These are phyloP conservation scores for Epinotia ramella DNA, from an alignment of 2,888 invertebrate species.

Conservation along the genomic window DNA sequence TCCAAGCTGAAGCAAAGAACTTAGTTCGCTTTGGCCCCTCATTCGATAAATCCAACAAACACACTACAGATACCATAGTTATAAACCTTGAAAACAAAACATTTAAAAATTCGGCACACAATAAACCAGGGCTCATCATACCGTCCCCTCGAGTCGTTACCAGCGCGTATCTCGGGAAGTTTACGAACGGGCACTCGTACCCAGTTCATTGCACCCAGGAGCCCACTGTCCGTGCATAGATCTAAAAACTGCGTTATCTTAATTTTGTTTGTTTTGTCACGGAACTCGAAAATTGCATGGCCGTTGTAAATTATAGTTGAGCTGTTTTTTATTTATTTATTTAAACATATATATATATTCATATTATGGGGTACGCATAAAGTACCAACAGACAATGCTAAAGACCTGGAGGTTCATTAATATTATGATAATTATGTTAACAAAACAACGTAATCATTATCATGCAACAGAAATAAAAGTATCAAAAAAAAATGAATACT, in stretches of 20 bases:
- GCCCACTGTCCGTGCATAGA: slow-evolving; percentile 57
- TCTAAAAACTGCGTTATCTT: slow-evolving; percentile 55
- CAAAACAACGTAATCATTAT: too few relatives aligned
- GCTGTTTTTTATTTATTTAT: not conserved
- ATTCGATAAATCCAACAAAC: not conserved
- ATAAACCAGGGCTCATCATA: slow-evolving; percentile 52
- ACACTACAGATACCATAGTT: not conserved
- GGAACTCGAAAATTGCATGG: slow-evolving; percentile 46
- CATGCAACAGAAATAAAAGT: too few relatives aligned
- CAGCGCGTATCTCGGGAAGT: slow-evolving; percentile 56
- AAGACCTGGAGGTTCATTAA: too few relatives aligned
- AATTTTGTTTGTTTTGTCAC: slow-evolving; percentile 50
- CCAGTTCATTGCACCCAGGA: slow-evolving; percentile 65
- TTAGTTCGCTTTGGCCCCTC: too few relatives aligned
- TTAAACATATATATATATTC: too few relatives aligned
- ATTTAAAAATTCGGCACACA: slow-evolving; percentile 19
- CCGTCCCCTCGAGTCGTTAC: slow-evolving; percentile 58
- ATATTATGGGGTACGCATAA: too few relatives aligned
- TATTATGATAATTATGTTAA: too few relatives aligned
- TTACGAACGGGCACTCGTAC: slow-evolving; percentile 69
- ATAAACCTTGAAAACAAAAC: slow-evolving; percentile 1
- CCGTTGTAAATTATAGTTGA: slow-evolving; percentile 11
- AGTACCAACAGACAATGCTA: too few relatives aligned
- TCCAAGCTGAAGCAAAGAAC: too few relatives aligned
- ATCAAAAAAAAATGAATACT: too few relatives aligned